Evolutionary conservation across 2,888 invertebrate species (phyloP), one percentile per base, ranked within the genome.

Genomic region (Aphodius granarius): DNA sequence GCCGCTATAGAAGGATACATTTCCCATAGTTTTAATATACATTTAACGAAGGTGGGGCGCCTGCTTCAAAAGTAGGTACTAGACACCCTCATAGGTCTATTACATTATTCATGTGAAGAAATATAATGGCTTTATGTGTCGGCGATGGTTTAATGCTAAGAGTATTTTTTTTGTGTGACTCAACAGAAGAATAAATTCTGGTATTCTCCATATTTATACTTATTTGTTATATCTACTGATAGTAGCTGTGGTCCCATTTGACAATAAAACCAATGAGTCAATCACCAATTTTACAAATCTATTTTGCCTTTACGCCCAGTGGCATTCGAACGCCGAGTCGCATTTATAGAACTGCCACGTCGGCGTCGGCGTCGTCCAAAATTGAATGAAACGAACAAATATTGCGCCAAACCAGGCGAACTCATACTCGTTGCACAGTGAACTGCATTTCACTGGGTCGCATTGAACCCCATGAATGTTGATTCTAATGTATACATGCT

Each of bases 1-100:
- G 74, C 76, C 13, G 43, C 43, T 43, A 6, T 74, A 78, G 78
- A n/a, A 3, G 43, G 6, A 13, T 43, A 43, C 6, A 43, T 43
- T 43, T 43, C 43, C 13, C 43, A 43, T 43, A 13, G 43, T 13
- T 43, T n/a, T 43, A 43, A 43, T 43, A 43, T 43, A 6, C 43
- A 43, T 43, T 43, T 43, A 43, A 43, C 43, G 43, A 43, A 43
- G 43, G 43, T 1, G 43, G 43, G 13, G 43, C 43, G 43, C 43
- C 43, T 43, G 43, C 43, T 6, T 43, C 43, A 0, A 43, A 43
- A 43, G 43, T 43, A 43, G 43, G 43, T 43, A 43, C 43, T 43
- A 43, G 9, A 43, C 43, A 43, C 43, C 43, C 43, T 43, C 43
- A 13, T 3, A 9, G 43, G 9, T 43, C 43, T 43, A 43, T 43